Evolutionary conservation across 2,888 invertebrate genomes (phyloP).

Genomic region (Synanthedon formicaeformis): DNA sequence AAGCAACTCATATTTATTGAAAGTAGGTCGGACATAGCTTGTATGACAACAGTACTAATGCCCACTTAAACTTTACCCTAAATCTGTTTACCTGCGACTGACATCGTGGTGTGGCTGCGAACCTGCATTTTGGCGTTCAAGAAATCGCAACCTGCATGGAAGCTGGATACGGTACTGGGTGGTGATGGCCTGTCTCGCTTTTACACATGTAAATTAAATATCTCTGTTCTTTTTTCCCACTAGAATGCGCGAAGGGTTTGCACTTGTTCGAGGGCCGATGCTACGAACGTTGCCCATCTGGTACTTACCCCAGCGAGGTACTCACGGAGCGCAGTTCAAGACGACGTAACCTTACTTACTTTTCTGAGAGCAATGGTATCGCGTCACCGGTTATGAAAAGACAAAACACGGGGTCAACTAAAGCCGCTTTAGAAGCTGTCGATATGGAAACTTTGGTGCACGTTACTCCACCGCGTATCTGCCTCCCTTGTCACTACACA

Average conservation of each 20-base stretch:
- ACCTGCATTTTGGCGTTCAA: constrained; percentile 44
- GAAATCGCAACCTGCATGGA: constrained; percentile 59
- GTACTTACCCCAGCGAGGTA: constrained; percentile 57
- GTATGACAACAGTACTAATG: too few species aligned
- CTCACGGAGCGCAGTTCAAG: constrained; percentile 45
- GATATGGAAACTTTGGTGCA: constrained; percentile 42
- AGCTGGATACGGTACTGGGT: constrained; percentile 28
- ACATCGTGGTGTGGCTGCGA: constrained; percentile 38
- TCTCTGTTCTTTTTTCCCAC: constrained; percentile 58
- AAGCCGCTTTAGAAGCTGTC: constrained; percentile 37
- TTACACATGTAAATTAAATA: constrained; percentile 39
- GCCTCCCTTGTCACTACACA: constrained; percentile 80
- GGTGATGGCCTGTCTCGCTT: constrained; percentile 43
- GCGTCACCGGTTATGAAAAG: constrained; percentile 31
- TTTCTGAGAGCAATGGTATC: constrained; percentile 23
- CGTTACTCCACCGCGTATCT: constrained; percentile 44
- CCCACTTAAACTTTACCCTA: background rate
- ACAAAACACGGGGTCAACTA: constrained; percentile 25
- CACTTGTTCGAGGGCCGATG: constrained; percentile 73
- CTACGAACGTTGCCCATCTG: constrained; percentile 68
- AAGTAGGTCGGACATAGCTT: background rate
- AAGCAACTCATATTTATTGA: too few species aligned
- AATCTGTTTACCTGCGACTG: constrained; percentile 21
- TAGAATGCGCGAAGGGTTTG: constrained; percentile 76
- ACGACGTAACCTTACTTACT: constrained; percentile 50